These are phyloP conservation scores for Pachycephala philippinensis DNA, from an alignment of 2,113 vertebrate species.

Conservation along the genomic window DNA sequence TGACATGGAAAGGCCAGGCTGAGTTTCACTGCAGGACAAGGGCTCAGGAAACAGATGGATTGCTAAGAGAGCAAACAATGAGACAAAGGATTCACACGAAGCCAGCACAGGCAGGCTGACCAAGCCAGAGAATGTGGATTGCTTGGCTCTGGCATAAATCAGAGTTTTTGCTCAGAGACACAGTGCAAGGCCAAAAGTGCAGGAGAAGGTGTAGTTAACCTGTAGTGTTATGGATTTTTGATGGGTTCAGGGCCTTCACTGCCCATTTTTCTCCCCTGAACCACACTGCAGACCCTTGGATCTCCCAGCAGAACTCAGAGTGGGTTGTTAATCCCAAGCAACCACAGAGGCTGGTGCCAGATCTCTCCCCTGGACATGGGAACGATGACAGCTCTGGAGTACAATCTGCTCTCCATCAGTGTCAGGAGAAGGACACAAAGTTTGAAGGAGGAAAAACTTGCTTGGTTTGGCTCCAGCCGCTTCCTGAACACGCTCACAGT, in stretches of 20 bases:
- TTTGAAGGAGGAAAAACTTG: neutral
- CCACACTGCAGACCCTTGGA: neutral
- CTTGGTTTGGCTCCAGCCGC: neutral
- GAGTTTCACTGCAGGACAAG: neutral
- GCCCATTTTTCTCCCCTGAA: neutral
- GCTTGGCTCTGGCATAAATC: neutral
- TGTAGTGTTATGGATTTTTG: accelerated
- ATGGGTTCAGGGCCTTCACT: neutral
- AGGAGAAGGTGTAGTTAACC: neutral
- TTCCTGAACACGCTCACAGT: accelerated
- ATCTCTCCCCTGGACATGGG: neutral
- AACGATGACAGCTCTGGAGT: neutral
- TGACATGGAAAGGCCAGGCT: neutral
- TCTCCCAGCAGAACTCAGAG: neutral
- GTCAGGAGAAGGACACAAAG: neutral
- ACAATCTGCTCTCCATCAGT: neutral
- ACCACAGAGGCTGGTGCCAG: neutral
- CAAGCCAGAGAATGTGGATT: neutral
- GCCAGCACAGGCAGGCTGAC: neutral
- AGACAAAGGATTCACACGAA: neutral
- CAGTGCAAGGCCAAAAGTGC: neutral
- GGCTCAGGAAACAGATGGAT: neutral
- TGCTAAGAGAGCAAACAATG: neutral
- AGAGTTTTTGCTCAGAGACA: neutral
- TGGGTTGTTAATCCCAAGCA: neutral